Percentiles rank a stretch among this genome's conserved stretches.
phyloP scores from a whole-genome alignment of 2,113 vertebrate genomes.

The Eclectus roratus region DNA sequence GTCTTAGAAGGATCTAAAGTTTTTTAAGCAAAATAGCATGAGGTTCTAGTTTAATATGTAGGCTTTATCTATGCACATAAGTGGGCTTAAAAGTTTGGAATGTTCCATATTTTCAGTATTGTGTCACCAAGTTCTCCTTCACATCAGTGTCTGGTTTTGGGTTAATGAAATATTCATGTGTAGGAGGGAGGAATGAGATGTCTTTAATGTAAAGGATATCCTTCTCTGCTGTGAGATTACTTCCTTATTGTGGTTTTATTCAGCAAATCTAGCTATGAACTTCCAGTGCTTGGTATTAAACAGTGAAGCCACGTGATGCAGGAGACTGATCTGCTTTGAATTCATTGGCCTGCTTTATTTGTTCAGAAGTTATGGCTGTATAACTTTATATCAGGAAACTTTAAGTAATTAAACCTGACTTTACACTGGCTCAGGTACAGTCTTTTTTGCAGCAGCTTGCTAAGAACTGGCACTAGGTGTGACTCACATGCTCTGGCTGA shows the following conservation, averaged over 20 bases:
- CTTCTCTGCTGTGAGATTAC: neutral
- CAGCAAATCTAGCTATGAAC: neutral
- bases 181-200: neutral
- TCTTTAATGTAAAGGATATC: neutral
- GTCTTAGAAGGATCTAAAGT: neutral
- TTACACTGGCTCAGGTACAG: neutral
- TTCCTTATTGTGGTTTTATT: neutral
- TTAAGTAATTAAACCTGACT: neutral
- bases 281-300: neutral
- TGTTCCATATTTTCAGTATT: neutral
- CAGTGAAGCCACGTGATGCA: neutral
- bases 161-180: neutral
- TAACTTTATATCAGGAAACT: neutral
- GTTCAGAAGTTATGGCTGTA: neutral
- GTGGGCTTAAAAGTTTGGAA: neutral
- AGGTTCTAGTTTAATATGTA: neutral
- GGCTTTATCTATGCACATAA: neutral
- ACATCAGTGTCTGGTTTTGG: neutral
- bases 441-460: neutral
- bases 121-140: neutral
- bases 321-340: neutral
- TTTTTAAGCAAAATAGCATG: neutral
- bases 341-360: neutral
- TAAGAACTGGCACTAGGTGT: neutral
- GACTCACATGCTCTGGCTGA: neutral